Percentiles rank a stretch among this genome's conserved stretches.
These are phyloP conservation scores for Andinoacara biseriatus DNA, from an alignment of 2,113 vertebrate species.

Conservation along the genomic window DNA sequence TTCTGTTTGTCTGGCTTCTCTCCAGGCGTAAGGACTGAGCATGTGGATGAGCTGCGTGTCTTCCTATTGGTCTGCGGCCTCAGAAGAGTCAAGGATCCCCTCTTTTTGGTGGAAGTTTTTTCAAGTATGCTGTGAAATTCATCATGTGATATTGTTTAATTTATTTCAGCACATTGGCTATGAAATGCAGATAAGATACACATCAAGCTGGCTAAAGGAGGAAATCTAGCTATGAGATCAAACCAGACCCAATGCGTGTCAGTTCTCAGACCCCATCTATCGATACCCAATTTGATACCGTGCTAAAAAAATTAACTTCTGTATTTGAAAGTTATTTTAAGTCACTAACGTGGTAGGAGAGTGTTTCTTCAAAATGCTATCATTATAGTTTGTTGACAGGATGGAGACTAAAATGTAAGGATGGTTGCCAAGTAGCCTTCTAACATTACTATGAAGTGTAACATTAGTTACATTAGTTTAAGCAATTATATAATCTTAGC, in stretches of 20 bases:
- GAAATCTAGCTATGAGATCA: background rate
- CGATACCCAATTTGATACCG: too few relatives aligned
- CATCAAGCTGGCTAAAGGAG: background rate
- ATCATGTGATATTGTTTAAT: background rate
- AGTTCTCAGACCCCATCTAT: background rate
- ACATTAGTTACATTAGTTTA: too few relatives aligned
- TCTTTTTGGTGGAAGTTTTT: slow-evolving; percentile 85
- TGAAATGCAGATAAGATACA: background rate
- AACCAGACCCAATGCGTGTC: background rate
- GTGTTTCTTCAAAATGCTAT: too few relatives aligned
- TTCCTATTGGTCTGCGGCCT: slow-evolving; percentile 91
- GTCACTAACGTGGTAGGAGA: too few relatives aligned
- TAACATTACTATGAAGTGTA: too few relatives aligned
- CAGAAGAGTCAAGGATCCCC: slow-evolving; percentile 89
- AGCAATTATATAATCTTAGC: too few relatives aligned
- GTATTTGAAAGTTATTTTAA: too few relatives aligned
- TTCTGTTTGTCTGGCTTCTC: slow-evolving; percentile 56
- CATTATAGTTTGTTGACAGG: too few relatives aligned
- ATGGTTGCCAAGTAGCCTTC: too few relatives aligned
- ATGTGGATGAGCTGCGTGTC: slow-evolving; percentile 63
- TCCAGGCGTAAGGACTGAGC: slow-evolving; percentile 74
- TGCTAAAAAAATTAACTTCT: too few relatives aligned
- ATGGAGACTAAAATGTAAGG: too few relatives aligned
- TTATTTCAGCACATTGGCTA: background rate
- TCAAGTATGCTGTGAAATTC: slow-evolving; percentile 77